A percentile compares a stretch with the other conserved stretches of the same genome.
Evolutionary conservation across 2,113 vertebrate genomes (phyloP).

Genomic region (Heterotilapia buettikoferi): DNA sequence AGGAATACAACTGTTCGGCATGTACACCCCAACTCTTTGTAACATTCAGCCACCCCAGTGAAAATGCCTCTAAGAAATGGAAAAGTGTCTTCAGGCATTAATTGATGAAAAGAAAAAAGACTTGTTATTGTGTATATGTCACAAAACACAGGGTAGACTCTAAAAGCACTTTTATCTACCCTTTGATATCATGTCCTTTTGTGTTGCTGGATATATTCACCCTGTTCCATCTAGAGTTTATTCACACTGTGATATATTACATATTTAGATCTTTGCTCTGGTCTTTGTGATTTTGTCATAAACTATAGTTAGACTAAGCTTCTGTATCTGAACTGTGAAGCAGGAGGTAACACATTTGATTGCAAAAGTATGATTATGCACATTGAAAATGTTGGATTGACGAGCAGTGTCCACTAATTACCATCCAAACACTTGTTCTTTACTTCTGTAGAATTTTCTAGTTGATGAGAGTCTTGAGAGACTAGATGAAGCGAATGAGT

Average conservation of each 20-base stretch:
- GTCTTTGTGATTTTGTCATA: not conserved
- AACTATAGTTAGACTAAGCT: not conserved
- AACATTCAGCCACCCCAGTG: not conserved
- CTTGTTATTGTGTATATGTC: not conserved
- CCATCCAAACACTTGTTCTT: not conserved
- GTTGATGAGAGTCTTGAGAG: not conserved
- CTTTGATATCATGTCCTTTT: not conserved
- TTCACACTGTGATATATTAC: not conserved
- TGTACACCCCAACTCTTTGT: not conserved
- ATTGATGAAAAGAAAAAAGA: not conserved
- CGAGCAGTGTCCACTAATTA: not conserved
- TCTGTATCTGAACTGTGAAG: not conserved
- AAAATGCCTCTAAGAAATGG: not conserved
- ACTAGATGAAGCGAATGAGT: not conserved
- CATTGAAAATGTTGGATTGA: not conserved
- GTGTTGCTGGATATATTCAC: not conserved
- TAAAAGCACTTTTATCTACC: not conserved
- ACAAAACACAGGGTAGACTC: not conserved
- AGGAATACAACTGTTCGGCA: slow-evolving; percentile 20
- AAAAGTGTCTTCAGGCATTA: not conserved
- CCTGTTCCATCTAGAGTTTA: not conserved
- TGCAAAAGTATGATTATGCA: not conserved
- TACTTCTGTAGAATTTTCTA: not conserved
- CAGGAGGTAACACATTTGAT: not conserved
- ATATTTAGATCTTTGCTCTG: not conserved